Evolutionary conservation across 37 sponge, comb jelly and placozoan genomes (phyloP).

Genomic region (Aplysina aerophoba): DNA sequence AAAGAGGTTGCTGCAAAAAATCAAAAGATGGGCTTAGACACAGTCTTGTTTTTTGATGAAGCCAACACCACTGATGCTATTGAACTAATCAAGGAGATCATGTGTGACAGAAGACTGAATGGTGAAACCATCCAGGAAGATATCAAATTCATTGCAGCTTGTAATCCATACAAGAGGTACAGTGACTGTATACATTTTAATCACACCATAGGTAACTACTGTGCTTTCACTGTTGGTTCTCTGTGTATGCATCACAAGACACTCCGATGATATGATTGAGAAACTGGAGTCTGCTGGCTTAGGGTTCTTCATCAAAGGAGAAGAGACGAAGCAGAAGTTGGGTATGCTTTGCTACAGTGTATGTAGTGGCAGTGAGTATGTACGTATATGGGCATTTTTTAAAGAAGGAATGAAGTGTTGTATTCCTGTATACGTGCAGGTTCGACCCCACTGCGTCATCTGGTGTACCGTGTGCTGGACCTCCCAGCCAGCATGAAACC

Average conservation of each 20-base stretch:
- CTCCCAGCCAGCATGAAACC: constrained; percentile 90
- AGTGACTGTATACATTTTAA: background rate
- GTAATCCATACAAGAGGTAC: constrained; percentile 93
- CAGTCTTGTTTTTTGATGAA: constrained; percentile 98
- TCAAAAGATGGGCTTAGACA: constrained; percentile 45
- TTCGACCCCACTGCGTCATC: constrained; percentile 81
- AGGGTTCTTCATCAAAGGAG: constrained; percentile 73
- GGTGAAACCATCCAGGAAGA: constrained; percentile 74
- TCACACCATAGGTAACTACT: too few species aligned
- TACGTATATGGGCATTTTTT: too few species aligned
- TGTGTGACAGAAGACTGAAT: constrained; percentile 91
- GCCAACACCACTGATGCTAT: constrained; percentile 96
- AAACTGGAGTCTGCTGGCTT: constrained; percentile 86
- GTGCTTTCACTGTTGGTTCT: too few species aligned
- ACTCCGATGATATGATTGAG: constrained; percentile 83
- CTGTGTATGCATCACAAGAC: too few species aligned
- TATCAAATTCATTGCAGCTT: constrained; percentile 96
- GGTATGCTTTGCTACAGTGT: constrained; percentile 42
- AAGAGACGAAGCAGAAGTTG: constrained; percentile 68
- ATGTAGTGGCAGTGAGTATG: too few species aligned
- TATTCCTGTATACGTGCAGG: constrained; percentile 32
- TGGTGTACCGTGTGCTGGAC: constrained; percentile 93
- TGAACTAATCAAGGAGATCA: constrained; percentile 97
- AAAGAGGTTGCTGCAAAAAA: constrained; percentile 65
- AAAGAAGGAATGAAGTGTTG: too few species aligned